Base-by-base conservation (phyloP, 1,140 invertebrate genomes). In the Nephila pilipes region DNA sequence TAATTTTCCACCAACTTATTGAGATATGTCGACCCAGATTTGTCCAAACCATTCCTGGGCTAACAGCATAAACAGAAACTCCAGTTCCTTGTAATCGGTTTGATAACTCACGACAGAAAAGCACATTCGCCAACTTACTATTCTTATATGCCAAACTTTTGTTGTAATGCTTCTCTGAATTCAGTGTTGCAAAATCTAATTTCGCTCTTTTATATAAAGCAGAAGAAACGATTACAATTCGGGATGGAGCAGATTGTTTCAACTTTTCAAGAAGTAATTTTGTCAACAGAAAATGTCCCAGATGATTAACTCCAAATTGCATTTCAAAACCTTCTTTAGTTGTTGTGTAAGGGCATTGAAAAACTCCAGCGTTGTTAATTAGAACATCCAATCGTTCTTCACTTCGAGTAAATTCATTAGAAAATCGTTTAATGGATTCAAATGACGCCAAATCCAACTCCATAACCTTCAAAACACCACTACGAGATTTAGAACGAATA, bases 81-180 rank as follows among this genome's bases (percentile, higher is more conserved):
- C 97, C 95, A 8, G 95, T 95, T 2, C 95, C 96, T 95, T 98
- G 96, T 20, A 99, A 95, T 92, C 97, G 96, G 94, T 97, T 96
- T 0, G 98, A 97, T 90, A 99, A 95, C 95, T 99, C 98, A 69
- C 96, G 96, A 0, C 97, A 97, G 95, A 99, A 99, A 25, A 97
- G 97, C 92, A 99, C 97, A 94, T 98, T 98, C 0, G 97, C 98
- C 94, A 98, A 97, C 95, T 99, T 99, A 0, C 98, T 98, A 1
- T 98, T 97, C 91, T 96, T 96, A 95, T 99, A 99, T 22, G 98
- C 97, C 63, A 95, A 80, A 5, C 57, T 10, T 54, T 90, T 63
- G 12, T 90, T 54, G 81, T 94, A 94, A 14, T 87, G 60, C 2
- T 57, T 14, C 20, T 91, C 58, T 4, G 57, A 90, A 54, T 94